phyloP scores from a whole-genome alignment of 2,888 invertebrate genomes.

The Rhodophaea formosa region DNA sequence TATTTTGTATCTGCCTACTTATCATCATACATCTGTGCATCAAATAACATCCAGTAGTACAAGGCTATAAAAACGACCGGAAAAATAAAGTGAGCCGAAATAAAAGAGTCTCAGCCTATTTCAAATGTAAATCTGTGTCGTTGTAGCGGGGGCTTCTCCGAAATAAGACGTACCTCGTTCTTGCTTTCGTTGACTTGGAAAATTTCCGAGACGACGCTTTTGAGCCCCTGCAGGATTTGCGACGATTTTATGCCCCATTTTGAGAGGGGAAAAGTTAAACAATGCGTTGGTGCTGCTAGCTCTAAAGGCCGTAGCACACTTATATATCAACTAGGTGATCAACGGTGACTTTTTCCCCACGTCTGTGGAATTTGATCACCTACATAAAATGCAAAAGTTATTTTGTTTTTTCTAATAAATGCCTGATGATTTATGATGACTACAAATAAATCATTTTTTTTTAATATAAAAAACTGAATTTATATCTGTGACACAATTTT shows the following conservation, averaged over 20 bases:
- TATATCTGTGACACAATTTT: no score
- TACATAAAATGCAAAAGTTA: no score
- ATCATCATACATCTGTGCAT: no score
- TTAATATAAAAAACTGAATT: no score
- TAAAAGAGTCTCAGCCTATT: constrained; percentile 67
- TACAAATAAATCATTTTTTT: no score
- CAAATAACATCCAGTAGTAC: constrained; percentile 8
- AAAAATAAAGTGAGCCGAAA: constrained; percentile 58
- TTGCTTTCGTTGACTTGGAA: constrained; percentile 66
- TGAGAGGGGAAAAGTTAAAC: constrained; percentile 58
- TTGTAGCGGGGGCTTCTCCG: constrained; percentile 65
- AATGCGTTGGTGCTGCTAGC: constrained; percentile 34
- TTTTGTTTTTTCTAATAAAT: no score
- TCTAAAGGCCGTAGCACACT: no score
- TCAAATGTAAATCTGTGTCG: constrained; percentile 74
- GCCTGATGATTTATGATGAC: no score
- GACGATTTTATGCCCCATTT: constrained; percentile 59
- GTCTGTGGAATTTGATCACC: no score
- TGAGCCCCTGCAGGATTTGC: constrained; percentile 59
- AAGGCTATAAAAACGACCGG: constrained; percentile 38
- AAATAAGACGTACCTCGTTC: constrained; percentile 69
- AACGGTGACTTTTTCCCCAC: no score
- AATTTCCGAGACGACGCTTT: constrained; percentile 57
- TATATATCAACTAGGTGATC: no score
- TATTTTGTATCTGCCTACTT: no score